Evolutionary conservation across 2,888 invertebrate species (phyloP).

Genomic region (Macrophya alboannulata): DNA sequence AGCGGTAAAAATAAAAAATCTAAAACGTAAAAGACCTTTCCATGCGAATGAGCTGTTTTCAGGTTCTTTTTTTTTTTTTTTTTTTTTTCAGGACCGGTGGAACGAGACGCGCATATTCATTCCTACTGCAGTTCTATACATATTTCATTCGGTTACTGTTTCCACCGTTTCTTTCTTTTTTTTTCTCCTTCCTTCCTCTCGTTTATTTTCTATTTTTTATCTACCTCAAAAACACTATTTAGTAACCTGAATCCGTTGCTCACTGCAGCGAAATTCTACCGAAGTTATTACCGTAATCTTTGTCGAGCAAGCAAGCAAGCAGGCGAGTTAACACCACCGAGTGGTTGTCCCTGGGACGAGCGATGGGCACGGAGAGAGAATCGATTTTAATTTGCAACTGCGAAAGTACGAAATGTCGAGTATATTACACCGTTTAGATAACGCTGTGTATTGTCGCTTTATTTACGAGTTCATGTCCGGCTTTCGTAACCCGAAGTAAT

Average conservation of each 20-base stretch:
- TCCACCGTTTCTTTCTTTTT: background rate
- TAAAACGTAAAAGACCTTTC: slow-evolving; percentile 49
- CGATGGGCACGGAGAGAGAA: background rate
- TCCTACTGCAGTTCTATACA: slow-evolving; percentile 5
- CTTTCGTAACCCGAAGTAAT: slow-evolving; percentile 23
- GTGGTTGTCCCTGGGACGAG: background rate
- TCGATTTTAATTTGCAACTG: slow-evolving; percentile 27
- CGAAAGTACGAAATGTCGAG: slow-evolving; percentile 27
- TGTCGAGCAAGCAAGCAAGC: slow-evolving; percentile 41
- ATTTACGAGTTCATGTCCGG: slow-evolving; percentile 32
- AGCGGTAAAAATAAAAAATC: slow-evolving; percentile 49
- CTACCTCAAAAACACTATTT: slow-evolving; percentile 23
- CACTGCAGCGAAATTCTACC: background rate
- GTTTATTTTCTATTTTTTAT: background rate
- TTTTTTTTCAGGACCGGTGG: background rate
- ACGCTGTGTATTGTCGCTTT: background rate
- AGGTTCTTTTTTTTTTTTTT: background rate
- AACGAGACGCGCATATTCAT: slow-evolving; percentile 48
- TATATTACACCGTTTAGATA: slow-evolving; percentile 28
- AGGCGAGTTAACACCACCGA: background rate
- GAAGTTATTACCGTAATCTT: slow-evolving; percentile 42
- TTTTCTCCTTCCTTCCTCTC: background rate
- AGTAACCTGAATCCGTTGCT: slow-evolving; percentile 4
- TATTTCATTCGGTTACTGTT: slow-evolving; percentile 45
- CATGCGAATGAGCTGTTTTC: slow-evolving; percentile 52